Percentiles rank a stretch among this genome's conserved stretches.
Conservation (phyloP, 2,888 invertebrate species). For the Caradrina clavipalpis region DNA sequence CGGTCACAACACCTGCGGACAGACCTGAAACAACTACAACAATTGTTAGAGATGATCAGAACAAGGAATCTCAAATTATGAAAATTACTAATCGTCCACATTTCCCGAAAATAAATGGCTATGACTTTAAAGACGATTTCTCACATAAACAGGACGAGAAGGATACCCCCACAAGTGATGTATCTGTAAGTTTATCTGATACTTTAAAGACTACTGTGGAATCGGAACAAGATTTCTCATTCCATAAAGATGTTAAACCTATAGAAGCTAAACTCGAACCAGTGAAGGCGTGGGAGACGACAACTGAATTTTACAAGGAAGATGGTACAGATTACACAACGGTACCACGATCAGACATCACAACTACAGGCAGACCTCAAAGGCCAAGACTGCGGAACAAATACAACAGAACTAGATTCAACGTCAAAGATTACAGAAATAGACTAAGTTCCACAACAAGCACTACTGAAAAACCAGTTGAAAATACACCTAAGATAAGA, state of each 20-base stretch:
- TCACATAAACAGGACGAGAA: conserved; percentile 89
- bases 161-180: conserved; percentile 89
- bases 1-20: conserved; percentile 76
- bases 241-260: conserved; percentile 86
- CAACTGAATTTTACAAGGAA: conserved; percentile 74
- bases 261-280: conserved; percentile 83
- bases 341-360: conserved; percentile 76
- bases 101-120: conserved; percentile 72
- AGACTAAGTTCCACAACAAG: conserved; percentile 91
- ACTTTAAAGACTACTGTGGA: conserved; percentile 75
- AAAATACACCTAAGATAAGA: conserved; percentile 83
- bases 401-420: conserved; percentile 93
- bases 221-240: conserved; percentile 80
- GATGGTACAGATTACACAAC: conserved; percentile 75
- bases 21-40: conserved; percentile 82
- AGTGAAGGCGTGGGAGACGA: conserved; percentile 72
- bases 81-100: conserved; percentile 86
- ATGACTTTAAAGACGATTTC: conserved; percentile 81
- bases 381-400: conserved; percentile 88
- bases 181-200: conserved; percentile 82
- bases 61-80: conserved; percentile 88
- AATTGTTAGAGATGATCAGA: conserved; percentile 74
- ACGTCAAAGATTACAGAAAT: conserved; percentile 94
- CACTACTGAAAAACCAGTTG: conserved; percentile 81
- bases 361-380: conserved; percentile 74